Conservation (phyloP, 2,888 invertebrate genomes). For the Chrysopilus asiliformis region DNA sequence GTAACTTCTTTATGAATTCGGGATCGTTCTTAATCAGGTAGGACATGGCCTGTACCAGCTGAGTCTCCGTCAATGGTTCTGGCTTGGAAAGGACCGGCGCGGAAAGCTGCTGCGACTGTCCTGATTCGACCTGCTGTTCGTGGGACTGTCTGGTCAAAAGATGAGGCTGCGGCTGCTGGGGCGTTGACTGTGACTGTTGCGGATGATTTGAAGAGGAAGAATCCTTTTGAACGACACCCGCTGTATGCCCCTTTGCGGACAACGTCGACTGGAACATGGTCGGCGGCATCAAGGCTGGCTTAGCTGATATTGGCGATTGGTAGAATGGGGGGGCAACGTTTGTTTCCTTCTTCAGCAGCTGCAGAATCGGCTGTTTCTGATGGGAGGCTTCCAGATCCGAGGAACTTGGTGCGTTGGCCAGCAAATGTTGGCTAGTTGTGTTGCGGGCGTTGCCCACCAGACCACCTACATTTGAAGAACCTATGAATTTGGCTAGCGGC, state of each 20-base stretch:
- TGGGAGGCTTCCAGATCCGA: slow-evolving; percentile 7
- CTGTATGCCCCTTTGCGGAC: slow-evolving; percentile 25
- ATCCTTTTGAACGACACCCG: slow-evolving; percentile 7
- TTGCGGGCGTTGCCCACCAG: slow-evolving; percentile 34
- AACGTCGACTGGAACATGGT: slow-evolving; percentile 64
- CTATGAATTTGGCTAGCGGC: slow-evolving; percentile 43
- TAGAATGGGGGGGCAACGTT: too few relatives aligned
- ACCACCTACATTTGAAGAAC: slow-evolving; percentile 38
- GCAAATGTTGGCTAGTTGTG: slow-evolving; percentile 24
- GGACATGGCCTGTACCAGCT: slow-evolving; percentile 77
- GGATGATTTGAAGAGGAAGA: slow-evolving; percentile 10
- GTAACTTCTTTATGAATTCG: slow-evolving; percentile 76
- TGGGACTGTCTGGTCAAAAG: slow-evolving; percentile 8
- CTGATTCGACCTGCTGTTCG: slow-evolving; percentile 12
- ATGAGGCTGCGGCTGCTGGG: slow-evolving; percentile 5
- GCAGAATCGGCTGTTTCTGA: slow-evolving; percentile 9
- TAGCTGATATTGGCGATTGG: slow-evolving; percentile 36
- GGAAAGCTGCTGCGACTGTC: slow-evolving; percentile 7
- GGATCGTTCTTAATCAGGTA: slow-evolving; percentile 77
- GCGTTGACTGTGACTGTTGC: slow-evolving; percentile 2
- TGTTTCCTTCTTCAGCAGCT: slow-evolving; percentile 11
- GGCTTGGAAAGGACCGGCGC: slow-evolving; percentile 10
- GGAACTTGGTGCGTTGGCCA: slow-evolving; percentile 3
- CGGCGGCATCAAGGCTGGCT: slow-evolving; percentile 72
- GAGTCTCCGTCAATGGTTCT: slow-evolving; percentile 75